phyloP scores from a whole-genome alignment of 2,888 invertebrate species.

The Lasioglossum calceatum region DNA sequence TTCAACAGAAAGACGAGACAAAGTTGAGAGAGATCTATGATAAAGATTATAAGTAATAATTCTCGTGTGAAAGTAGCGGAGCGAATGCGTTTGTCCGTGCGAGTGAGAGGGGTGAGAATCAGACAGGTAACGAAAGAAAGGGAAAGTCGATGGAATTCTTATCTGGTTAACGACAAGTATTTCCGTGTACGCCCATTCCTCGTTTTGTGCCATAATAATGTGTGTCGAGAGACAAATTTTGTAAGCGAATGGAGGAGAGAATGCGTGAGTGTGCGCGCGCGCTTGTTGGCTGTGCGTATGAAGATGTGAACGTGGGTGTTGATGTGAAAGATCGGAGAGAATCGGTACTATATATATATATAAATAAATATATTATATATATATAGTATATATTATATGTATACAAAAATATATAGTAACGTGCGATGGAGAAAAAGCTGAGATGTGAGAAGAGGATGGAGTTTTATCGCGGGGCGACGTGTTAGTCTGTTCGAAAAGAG shows the following conservation, averaged over 20 bases:
- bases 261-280: not conserved
- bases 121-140: slow-evolving; percentile 40
- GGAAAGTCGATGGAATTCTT: slow-evolving; percentile 48
- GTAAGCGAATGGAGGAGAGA: slow-evolving; percentile 28
- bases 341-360: slow-evolving; percentile 26
- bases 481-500: slow-evolving; percentile 25
- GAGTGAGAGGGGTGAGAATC: slow-evolving; percentile 13
- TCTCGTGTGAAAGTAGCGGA: slow-evolving; percentile 28
- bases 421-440: slow-evolving; percentile 20
- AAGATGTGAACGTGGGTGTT: not conserved
- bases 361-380: slow-evolving; percentile 36
- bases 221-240: slow-evolving; percentile 51
- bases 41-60: slow-evolving; percentile 46
- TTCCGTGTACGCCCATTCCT: slow-evolving; percentile 53
- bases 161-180: slow-evolving; percentile 45
- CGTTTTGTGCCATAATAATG: slow-evolving; percentile 78
- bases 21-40: slow-evolving; percentile 26
- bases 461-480: slow-evolving; percentile 30
- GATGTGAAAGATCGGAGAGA: not conserved
- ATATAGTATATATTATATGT: slow-evolving; percentile 25
- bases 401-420: slow-evolving; percentile 39
- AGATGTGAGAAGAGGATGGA: slow-evolving; percentile 34
- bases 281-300: slow-evolving; percentile 25
- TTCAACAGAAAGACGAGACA: slow-evolving; percentile 43
- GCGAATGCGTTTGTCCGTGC: not conserved